phyloP scores from a whole-genome alignment of 2,888 invertebrate species.

The Hoplodrina ambigua region DNA sequence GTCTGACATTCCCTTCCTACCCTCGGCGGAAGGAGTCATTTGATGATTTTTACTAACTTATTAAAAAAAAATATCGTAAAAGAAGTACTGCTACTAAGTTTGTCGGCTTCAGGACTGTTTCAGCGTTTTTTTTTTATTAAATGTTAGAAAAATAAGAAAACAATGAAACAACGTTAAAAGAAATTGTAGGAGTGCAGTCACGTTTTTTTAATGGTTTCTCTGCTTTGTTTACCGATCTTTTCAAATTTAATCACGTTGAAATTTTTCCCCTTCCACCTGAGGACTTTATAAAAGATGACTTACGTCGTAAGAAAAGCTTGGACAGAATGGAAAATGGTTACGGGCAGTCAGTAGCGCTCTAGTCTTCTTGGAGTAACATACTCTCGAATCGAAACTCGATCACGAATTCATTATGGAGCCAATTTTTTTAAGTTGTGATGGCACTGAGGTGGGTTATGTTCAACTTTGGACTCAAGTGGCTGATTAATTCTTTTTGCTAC shows the following conservation, averaged over 20 bases:
- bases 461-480: constrained; percentile 11
- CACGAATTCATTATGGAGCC: constrained; percentile 5
- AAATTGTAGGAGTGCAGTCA: neutral
- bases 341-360: neutral
- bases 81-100: neutral
- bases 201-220: neutral
- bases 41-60: too few species aligned
- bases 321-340: constrained; percentile 2
- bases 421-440: neutral
- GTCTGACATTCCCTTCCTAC: too few species aligned
- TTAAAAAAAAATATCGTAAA: too few species aligned
- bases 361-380: constrained; percentile 1
- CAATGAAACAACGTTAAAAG: neutral
- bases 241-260: neutral
- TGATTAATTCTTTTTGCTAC: constrained; percentile 6
- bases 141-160: neutral
- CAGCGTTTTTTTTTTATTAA: too few species aligned
- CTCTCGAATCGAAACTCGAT: too few species aligned
- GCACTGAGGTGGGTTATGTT: neutral
- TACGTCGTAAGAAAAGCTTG: neutral
- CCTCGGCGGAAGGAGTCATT: too few species aligned
- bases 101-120: neutral
- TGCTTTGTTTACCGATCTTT: neutral
- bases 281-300: neutral
- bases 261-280: neutral